Evolutionary conservation across 2,113 vertebrate species (phyloP).

Genomic region (Cyprinodon brontotheroides): DNA sequence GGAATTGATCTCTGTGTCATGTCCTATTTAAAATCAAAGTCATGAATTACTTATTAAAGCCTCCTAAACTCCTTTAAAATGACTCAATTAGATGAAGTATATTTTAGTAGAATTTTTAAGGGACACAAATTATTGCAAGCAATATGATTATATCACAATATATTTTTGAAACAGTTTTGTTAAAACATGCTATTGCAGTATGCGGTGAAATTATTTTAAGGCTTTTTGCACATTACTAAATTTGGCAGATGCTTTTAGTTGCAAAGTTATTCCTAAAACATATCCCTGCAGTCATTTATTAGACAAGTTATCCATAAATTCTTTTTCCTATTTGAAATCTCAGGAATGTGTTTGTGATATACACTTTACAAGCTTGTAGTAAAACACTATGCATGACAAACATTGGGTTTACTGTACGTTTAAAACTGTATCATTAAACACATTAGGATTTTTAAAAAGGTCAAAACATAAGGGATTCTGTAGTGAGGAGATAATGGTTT

Average conservation of each 20-base stretch:
- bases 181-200: background rate
- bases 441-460: conserved; percentile 84
- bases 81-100: too few species aligned
- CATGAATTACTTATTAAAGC: background rate
- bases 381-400: conserved; percentile 91
- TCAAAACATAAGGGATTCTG: conserved; percentile 88
- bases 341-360: conserved; percentile 98
- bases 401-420: conserved; percentile 85
- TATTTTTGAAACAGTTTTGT: background rate
- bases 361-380: conserved; percentile 98
- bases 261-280: conserved; percentile 53
- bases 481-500: conserved; percentile 82
- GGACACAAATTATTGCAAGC: background rate
- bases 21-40: background rate
- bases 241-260: background rate
- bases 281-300: conserved; percentile 21
- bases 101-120: background rate
- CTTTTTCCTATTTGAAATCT: conserved; percentile 79
- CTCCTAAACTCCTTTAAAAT: background rate
- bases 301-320: conserved; percentile 2
- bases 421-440: conserved; percentile 88
- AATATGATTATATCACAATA: too few species aligned
- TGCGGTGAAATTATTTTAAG: background rate
- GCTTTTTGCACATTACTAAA: background rate
- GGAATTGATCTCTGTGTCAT: background rate